A percentile compares a stretch with the other conserved stretches of the same genome.
phyloP scores from a whole-genome alignment of 2,797 vertebrate genomes.

The Helarctos malayanus region DNA sequence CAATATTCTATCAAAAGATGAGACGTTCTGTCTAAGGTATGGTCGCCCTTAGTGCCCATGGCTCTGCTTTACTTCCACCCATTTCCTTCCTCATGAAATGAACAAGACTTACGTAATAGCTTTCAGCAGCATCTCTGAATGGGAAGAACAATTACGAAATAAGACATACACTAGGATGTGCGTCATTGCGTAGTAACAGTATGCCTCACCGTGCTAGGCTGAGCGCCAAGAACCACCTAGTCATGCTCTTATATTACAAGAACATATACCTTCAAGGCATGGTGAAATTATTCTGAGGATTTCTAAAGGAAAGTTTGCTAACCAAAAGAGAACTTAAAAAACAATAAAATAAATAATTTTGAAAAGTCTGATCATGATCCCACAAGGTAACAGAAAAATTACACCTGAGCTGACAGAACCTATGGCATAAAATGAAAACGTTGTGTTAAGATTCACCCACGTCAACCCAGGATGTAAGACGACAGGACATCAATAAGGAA shows the following conservation, averaged over 20 bases:
- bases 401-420: not conserved
- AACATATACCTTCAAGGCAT: conserved; percentile 83
- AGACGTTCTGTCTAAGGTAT: not conserved
- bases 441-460: not conserved
- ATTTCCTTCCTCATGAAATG: conserved; percentile 51
- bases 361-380: conserved; percentile 23
- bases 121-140: conserved; percentile 84
- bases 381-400: conserved; percentile 55
- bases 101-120: conserved; percentile 80
- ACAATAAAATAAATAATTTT: conserved; percentile 72
- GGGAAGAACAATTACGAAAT: conserved; percentile 88
- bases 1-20: not conserved
- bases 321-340: conserved; percentile 84
- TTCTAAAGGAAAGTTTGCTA: conserved; percentile 83
- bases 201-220: conserved; percentile 86
- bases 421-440: not conserved
- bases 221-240: conserved; percentile 86
- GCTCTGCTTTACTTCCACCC: conserved; percentile 66
- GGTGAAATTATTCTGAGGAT: conserved; percentile 86
- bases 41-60: not conserved
- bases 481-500: not conserved
- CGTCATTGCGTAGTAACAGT: conserved; percentile 86
- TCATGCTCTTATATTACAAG: conserved; percentile 81
- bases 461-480: conserved; percentile 33
- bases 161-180: conserved; percentile 87